Evolutionary conservation across 2,797 vertebrate genomes (phyloP).

Genomic region (Acanthurus lineatus): DNA sequence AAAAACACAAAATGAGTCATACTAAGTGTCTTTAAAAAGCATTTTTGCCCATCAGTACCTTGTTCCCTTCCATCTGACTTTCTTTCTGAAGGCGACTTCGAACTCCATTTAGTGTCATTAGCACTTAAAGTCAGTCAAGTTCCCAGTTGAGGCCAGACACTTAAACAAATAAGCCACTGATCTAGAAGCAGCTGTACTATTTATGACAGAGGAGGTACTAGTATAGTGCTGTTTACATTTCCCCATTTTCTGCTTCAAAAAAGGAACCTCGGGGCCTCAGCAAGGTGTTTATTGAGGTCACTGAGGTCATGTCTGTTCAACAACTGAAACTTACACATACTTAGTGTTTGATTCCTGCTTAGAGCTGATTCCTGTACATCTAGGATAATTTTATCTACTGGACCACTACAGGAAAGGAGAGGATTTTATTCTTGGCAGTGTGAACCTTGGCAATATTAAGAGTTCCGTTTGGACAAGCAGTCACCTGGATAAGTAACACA

Average conservation of each 20-base stretch:
- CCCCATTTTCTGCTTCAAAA: neutral
- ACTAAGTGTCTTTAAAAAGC: slow-evolving; percentile 18
- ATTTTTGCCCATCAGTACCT: neutral
- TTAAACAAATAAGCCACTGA: slow-evolving; percentile 23
- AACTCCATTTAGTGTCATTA: slow-evolving; percentile 30
- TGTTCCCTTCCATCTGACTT: neutral
- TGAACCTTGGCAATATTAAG: neutral
- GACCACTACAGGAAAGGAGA: too few species aligned
- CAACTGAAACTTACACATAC: neutral
- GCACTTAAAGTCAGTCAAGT: slow-evolving; percentile 12
- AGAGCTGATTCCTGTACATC: too few species aligned
- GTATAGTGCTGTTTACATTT: neutral
- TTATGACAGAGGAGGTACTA: neutral
- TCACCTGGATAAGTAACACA: too few species aligned
- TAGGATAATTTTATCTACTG: too few species aligned
- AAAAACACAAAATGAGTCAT: slow-evolving; percentile 7
- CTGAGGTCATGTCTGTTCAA: neutral
- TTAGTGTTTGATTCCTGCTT: too few species aligned
- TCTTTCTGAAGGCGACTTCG: slow-evolving; percentile 14
- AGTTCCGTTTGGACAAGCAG: neutral
- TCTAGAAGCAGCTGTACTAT: slow-evolving; percentile 12
- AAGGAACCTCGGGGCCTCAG: neutral
- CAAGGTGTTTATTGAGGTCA: neutral
- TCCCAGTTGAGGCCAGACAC: slow-evolving; percentile 16
- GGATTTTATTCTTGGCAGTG: neutral